Conservation (phyloP, 2,888 invertebrate genomes). For the Pterostichus madidus region DNA sequence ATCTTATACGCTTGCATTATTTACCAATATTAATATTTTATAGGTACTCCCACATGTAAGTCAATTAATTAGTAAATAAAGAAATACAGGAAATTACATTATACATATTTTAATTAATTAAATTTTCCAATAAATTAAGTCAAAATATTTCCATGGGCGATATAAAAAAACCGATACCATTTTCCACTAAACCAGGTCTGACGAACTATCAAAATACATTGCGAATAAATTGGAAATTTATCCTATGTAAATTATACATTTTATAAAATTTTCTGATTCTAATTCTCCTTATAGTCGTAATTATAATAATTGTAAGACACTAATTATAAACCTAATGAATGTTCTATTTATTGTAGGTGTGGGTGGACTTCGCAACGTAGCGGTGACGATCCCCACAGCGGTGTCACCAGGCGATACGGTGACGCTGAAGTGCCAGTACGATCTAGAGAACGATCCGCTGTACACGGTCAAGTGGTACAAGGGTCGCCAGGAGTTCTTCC, state of each 20-base stretch:
- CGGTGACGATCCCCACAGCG: constrained; percentile 85
- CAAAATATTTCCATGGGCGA: too few relatives aligned
- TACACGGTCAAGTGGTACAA: constrained; percentile 92
- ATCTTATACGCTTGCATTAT: too few relatives aligned
- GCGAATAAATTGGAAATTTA: constrained; percentile 64
- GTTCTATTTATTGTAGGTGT: constrained; percentile 77
- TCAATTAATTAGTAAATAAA: too few relatives aligned
- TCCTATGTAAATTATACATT: constrained; percentile 66
- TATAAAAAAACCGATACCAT: neutral
- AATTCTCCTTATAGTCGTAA: too few relatives aligned
- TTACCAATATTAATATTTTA: too few relatives aligned
- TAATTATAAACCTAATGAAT: too few relatives aligned
- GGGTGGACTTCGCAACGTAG: constrained; percentile 83
- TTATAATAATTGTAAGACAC: too few relatives aligned
- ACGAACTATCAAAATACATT: constrained; percentile 46
- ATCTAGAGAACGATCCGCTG: constrained; percentile 85
- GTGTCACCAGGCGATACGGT: constrained; percentile 87
- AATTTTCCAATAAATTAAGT: too few relatives aligned
- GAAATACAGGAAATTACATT: too few relatives aligned
- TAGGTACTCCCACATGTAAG: too few relatives aligned
- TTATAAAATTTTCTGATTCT: too few relatives aligned
- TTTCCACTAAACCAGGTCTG: neutral
- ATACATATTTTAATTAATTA: too few relatives aligned
- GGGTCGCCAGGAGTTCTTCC: constrained; percentile 87
- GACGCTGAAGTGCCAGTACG: constrained; percentile 86